Base-by-base conservation (phyloP, 1,140 invertebrate species). In the Drosophila nigrodunni region DNA sequence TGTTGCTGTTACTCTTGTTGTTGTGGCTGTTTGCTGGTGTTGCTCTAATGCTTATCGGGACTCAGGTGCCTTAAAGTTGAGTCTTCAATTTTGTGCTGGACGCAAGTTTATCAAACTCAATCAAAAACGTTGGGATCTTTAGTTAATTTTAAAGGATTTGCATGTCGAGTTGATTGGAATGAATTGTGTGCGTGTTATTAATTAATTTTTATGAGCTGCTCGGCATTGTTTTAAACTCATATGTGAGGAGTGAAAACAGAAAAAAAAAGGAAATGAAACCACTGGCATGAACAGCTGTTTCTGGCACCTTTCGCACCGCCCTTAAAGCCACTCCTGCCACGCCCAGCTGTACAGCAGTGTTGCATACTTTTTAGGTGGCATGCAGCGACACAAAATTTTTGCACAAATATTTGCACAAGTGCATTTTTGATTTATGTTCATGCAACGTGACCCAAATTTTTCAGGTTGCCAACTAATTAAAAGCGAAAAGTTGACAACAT, bases 401-500 rank as follows among this genome's bases (percentile, higher is more conserved):
- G 52, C 50, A 57, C 71, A 78, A 82, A 86, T 87, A 86, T 86
- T 86, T 87, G 79, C 79, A 57, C 67, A 83, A 77, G 83, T 83
- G 77, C 67, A 83, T 83, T 87, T 82, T 78, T 86, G 76, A 88
- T 86, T 86, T 86, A 88, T 86, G 82, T 59, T 30, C 60, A 21
- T 61, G 50, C 55, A 80, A 73, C 74, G 66, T 87, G 85, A 87
- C 83, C 83, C 69, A 89, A 89, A 87, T 88, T 80, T 88, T 81
- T 59, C 61, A 61, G 61, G 62, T 78, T 57, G 52, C 64, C 76
- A 88, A 89, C 83, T 88, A 88, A 88, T 88, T 88, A 88, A 88
- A 88, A 88, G 85, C 80, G 85, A 88, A 89, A 88, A 88, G 85
- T 88, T 89, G 83, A 88, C 82, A 85, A 80, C 80, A 88, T 88